Evolutionary conservation across 2,113 vertebrate genomes (phyloP), one percentile per base, ranked within the genome.

Genomic region (Archocentrus centrarchus): DNA sequence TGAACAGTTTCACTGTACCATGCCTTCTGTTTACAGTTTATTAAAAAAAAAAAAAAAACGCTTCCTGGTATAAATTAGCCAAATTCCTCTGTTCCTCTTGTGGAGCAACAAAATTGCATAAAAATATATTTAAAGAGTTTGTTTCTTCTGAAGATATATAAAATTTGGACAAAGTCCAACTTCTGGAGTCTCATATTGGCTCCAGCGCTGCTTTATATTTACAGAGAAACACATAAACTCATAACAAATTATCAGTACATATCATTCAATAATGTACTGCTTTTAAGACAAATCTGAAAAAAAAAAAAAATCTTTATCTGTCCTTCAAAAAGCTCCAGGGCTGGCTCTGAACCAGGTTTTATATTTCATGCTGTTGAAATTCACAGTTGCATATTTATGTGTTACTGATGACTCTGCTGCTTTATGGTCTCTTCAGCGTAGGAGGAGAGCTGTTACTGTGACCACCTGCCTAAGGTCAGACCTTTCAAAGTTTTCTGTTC

Each of bases 241-340:
- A 30, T 37, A 22, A 58, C 32, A 75, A 82, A 53, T 53, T 73
- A 10, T 53, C 44, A 53, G 17, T 47, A 55, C 18, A 27, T 55
- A 30, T 59, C 7, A 61, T 22, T 44, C 59, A 47, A 60, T 61
- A 20, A 35, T 47, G 37, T 60, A 0, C 0, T 1, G 0, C 24
- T 53, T 53, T 70, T 32, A 70, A 70, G 24, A 70, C 15, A 44
- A 7, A 20, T 32, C 14, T 47, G 44, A 24, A 24, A 24, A 24
- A 24, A 24, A 24, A 50, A 50, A 17, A 50, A 15, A 15, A 50
- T 6, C 47, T 50, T 50, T 50, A 2, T 6, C 14, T 47, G 15
- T 17, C 14, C 15, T 17, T 50, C 5, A 17, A 50, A 15, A 17
- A 50, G 1, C 15, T 17, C 2, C 1, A 0, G 44, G 7, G 10